Conservation (phyloP, 2,797 vertebrate genomes). For the Ptychadena robeensis region DNA sequence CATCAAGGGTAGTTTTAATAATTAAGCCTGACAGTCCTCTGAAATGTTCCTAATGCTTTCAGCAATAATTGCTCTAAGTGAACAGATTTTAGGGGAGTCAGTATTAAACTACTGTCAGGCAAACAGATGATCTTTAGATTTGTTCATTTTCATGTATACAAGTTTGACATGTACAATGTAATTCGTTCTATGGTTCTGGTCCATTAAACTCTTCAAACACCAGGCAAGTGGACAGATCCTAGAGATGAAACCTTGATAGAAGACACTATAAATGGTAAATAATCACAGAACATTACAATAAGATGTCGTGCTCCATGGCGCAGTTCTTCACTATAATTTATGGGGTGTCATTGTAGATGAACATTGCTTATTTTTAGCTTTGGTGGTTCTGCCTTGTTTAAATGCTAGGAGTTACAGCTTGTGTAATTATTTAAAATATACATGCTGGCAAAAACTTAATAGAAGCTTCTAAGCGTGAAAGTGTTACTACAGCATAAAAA, state of each 20-base stretch:
- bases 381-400: slow-evolving; percentile 5
- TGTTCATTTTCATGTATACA: slow-evolving; percentile 19
- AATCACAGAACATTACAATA: neutral
- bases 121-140: slow-evolving; percentile 13
- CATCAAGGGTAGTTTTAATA: neutral
- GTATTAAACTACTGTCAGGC: slow-evolving; percentile 32
- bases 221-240: neutral
- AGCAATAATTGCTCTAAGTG: neutral
- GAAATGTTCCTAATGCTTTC: neutral
- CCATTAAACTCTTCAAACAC: slow-evolving; percentile 27
- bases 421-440: slow-evolving; percentile 33
- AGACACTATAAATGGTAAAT: slow-evolving; percentile 9
- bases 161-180: slow-evolving; percentile 12
- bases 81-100: neutral
- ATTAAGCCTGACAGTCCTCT: neutral
- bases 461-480: slow-evolving; percentile 25
- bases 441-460: slow-evolving; percentile 26
- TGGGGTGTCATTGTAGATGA: slow-evolving; percentile 23
- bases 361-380: slow-evolving; percentile 31
- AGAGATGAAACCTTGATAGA: neutral
- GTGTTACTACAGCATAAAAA: slow-evolving; percentile 22
- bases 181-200: slow-evolving; percentile 19
- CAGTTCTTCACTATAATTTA: slow-evolving; percentile 2
- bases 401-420: slow-evolving; percentile 13
- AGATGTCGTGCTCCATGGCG: neutral